Evolutionary conservation across 1,140 invertebrate genomes (phyloP), one percentile per base, ranked within the genome.

Genomic region (Temnothorax longispinosus): DNA sequence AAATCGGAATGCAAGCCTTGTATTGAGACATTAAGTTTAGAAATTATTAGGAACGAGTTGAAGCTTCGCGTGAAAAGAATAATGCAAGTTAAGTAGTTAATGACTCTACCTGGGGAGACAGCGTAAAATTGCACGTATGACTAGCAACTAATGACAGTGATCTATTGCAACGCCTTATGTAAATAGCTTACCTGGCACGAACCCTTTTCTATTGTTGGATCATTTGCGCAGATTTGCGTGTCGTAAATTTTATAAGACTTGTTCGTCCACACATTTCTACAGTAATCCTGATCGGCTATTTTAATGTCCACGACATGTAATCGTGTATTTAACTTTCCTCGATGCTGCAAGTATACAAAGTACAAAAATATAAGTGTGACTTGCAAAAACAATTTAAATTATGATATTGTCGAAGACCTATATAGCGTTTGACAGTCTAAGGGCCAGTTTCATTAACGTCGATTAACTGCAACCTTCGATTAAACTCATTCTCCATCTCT

Each of bases 151-250:
- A 80, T 8, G 76, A 80, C 32, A n/a, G 13, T 7, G 47, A 41
- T 80, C 7, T 56, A 41, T 32, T 27, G 47, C 13, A 41, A 54
- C 21, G 60, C 56, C 3, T 58, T 60, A n/a, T n/a, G 21, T 78
- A 50, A 86, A 67, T n/a, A n/a, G 0, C 84, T 93, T 74, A 91
- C 89, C 60, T 87, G 50, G 47, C 91, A 92, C 1, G 89, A 88
- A 76, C 89, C 87, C 21, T 41, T 88, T 13, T 8, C 18, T 15
- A 35, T 54, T 0, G 3, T 8, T 18, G 86, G 87, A 0, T 89
- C 86, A 54, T 89, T 38, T n/a, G 91, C 90, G 44, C 89, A 92
- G 13, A 92, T 56, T 13, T 92, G 89, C 58, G 62, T 80, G 10
- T 72, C 8, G 56, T 88, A 60, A 27, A 92, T n/a, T n/a, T n/a